Evolutionary conservation across 1,140 invertebrate species (phyloP), one percentile per base, ranked within the genome.

Genomic region (Reticulitermes speratus): DNA sequence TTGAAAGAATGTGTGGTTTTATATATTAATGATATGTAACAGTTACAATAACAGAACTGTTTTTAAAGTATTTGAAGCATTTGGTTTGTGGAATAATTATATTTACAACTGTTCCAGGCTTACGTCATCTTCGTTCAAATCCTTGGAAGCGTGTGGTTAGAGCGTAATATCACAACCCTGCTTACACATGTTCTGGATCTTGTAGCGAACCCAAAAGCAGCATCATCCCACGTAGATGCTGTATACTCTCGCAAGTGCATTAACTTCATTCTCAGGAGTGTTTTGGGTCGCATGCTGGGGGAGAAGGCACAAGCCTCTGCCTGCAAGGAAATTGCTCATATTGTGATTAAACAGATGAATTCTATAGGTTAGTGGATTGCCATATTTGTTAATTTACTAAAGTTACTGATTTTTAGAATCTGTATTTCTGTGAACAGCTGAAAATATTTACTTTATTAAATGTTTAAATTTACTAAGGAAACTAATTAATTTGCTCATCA

Each of bases 161-260:
- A 99, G 91, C 94, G 96, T 55, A 98, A 99, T 90, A 93, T 99
- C 88, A 95, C 94, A 82, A 92, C 94, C 1, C 95, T 99, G 88
- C 91, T 99, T 21, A 94, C 94, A 25, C 98, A 99, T 90, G 94
- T 99, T 9, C 91, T 99, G 55, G 98, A 99, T 88, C 91, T 99
- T 86, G 97, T 98, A 0, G 96, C 97, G 0, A 97, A 97, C 92
- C 97, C 97, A 1, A 98, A 98, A 91, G 97, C 97, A 23, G 97
- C 97, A 0, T 96, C 96, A 21, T 97, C 97, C 0, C 98, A 99
- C 90, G 97, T 99, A 12, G 99, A 99, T 91, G 98, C 98, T 52
- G 98, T 99, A 8, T 99, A 99, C 91, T 99, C 98, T 1, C 93
- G 99, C 87, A 99, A 99, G 91, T 99, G 99, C 90, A 96, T 99